These are phyloP conservation scores for Drosophila tsacasi DNA, from an alignment of 1,140 invertebrate genomes.

Conservation along the genomic window DNA sequence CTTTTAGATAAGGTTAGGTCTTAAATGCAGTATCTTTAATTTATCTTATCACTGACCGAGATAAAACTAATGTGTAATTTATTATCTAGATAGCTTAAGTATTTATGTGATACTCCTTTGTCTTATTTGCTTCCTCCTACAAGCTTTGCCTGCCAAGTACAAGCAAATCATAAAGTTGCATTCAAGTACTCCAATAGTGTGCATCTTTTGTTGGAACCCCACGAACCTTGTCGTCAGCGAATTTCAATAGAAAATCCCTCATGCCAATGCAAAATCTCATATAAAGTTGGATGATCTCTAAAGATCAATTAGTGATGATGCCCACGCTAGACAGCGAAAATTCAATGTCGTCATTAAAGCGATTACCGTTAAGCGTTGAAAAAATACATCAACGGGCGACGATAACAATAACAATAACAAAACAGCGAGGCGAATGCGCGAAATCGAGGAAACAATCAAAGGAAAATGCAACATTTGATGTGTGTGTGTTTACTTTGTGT, in stretches of 20 bases:
- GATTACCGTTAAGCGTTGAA: conserved; percentile 60
- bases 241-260: conserved; percentile 21
- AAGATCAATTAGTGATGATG: conserved; percentile 43
- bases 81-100: neutral
- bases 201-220: neutral
- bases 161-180: neutral
- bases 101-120: neutral
- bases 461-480: conserved; percentile 53
- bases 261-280: conserved; percentile 13
- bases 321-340: conserved; percentile 46
- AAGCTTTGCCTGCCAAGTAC: neutral
- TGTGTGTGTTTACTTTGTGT: conserved; percentile 9
- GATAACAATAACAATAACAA: conserved; percentile 50
- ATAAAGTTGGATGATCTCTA: conserved; percentile 33
- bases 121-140: neutral
- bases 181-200: neutral
- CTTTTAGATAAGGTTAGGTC: conserved; percentile 4
- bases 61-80: conserved; percentile 1
- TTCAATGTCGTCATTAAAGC: conserved; percentile 68
- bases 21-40: neutral
- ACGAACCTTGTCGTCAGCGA: neutral
- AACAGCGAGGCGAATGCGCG: conserved; percentile 23
- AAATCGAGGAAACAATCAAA: conserved; percentile 51
- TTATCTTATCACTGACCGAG: neutral
- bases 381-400: conserved; percentile 27